These are phyloP conservation scores for Dunckerocampus dactyliophorus DNA, from an alignment of 2,113 vertebrate species.

Conservation along the genomic window DNA sequence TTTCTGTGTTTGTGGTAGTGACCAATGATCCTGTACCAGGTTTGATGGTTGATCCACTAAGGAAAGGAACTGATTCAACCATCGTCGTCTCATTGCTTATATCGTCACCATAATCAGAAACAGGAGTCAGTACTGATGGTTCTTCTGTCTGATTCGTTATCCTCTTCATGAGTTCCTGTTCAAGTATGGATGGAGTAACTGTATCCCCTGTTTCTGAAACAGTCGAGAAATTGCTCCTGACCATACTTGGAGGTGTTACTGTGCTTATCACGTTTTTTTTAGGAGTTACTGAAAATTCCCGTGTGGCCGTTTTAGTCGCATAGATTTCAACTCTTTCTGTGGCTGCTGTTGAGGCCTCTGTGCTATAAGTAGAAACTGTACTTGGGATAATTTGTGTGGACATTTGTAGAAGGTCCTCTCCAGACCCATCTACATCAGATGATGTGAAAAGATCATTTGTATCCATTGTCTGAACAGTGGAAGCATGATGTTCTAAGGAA, in stretches of 20 bases:
- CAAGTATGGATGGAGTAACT: not conserved
- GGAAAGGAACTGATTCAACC: not conserved
- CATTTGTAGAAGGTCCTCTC: too few relatives aligned
- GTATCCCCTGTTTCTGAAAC: not conserved
- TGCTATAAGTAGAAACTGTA: conserved; percentile 7
- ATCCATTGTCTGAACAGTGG: too few relatives aligned
- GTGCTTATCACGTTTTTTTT: not conserved
- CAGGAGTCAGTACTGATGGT: not conserved
- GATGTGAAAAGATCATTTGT: too few relatives aligned
- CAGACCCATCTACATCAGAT: too few relatives aligned
- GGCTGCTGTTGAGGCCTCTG: not conserved
- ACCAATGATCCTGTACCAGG: not conserved
- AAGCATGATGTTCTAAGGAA: too few relatives aligned
- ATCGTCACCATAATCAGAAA: not conserved
- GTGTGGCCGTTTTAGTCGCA: not conserved
- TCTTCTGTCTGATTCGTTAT: not conserved
- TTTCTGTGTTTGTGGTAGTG: accelerated
- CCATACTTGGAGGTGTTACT: not conserved
- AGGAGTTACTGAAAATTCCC: not conserved
- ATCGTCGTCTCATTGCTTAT: not conserved
- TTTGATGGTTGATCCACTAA: not conserved
- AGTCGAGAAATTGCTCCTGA: not conserved
- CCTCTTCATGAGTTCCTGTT: not conserved
- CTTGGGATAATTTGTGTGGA: not conserved
- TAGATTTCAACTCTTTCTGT: not conserved